Percentiles rank a stretch among this genome's conserved stretches.
Conservation (phyloP, 2,113 vertebrate genomes). For the Tragulus kanchil region DNA sequence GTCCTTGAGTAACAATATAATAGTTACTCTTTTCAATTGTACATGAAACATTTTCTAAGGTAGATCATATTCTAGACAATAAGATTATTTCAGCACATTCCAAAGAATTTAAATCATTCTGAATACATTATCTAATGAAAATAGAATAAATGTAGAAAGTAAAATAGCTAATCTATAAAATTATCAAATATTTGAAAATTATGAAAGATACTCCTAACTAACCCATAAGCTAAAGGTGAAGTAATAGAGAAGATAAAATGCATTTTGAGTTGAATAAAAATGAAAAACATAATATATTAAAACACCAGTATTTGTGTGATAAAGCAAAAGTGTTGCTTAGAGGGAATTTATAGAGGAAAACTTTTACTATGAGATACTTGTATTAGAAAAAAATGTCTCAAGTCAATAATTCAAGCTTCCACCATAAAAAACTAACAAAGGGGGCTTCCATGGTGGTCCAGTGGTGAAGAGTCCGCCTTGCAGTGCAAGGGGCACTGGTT, state of each 20-base stretch:
- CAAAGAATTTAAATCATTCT: not conserved
- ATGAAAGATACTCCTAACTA: not conserved
- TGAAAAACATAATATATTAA: not conserved
- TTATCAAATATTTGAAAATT: slow-evolving; percentile 20
- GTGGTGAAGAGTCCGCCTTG: too few species aligned
- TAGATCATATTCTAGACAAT: not conserved
- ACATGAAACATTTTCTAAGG: not conserved
- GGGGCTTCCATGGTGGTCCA: too few species aligned
- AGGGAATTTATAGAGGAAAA: not conserved
- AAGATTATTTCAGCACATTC: slow-evolving; percentile 21
- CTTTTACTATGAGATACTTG: not conserved
- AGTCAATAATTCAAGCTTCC: not conserved
- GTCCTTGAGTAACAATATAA: not conserved
- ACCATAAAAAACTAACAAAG: not conserved
- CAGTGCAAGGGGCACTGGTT: too few species aligned
- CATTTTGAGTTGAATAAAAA: slow-evolving; percentile 27
- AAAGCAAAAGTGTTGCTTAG: not conserved
- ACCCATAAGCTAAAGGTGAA: not conserved
- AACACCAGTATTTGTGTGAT: not conserved
- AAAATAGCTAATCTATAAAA: slow-evolving; percentile 13
- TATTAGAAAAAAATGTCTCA: not conserved
- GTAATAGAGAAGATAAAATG: not conserved
- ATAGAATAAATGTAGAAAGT: not conserved
- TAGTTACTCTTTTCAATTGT: not conserved
- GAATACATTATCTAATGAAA: not conserved